Evolutionary conservation across 2,113 vertebrate species (phyloP), one percentile per base, ranked within the genome.

Genomic region (Ammodytes dubius): DNA sequence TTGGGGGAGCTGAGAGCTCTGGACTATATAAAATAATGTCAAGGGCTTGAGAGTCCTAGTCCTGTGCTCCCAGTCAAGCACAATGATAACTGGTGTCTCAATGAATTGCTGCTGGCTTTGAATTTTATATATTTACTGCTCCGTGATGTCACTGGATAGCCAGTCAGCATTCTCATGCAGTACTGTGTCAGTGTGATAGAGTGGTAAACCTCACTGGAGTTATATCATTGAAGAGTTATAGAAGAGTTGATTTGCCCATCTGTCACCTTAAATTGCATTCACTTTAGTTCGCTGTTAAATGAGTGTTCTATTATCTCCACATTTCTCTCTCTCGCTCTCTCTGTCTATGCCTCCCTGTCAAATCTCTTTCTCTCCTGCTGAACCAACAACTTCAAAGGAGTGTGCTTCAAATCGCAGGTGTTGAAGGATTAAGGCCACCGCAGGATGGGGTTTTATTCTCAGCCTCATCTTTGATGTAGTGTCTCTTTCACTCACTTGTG

Each of bases 361-460:
- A 87, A 67, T 90, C 81, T 88, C 74, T 87, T 70, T 83, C 82
- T 85, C 78, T 89, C 74, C 64, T 61, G 79, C 89, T 78, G 79
- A 85, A 86, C 82, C 75, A 87, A 80, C 87, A 50, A 81, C 93
- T 93, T 94, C 92, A 95, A 93, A 95, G 93, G 79, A 85, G 76
- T 47, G 69, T 83, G 86, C 86, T 94, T 94, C 92, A 94, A 78
- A 90, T 95, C 73, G 69, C 94, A 95, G 94, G 93, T 94, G 93
- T 92, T 86, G 91, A 88, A 92, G 92, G 93, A 95, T 95, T 95
- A 94, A 94, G 91, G 93, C 91, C 88, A 93, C 92, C 90, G 91
- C 91, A 75, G 89, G 90, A 91, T 68, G 77, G 70, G 84, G 47
- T 91, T 87, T 85, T 86, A 86, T 90, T 86, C 89, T 87, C 86